Conservation (phyloP, 1,140 invertebrate genomes). For the Rhagoletis zephyria region DNA sequence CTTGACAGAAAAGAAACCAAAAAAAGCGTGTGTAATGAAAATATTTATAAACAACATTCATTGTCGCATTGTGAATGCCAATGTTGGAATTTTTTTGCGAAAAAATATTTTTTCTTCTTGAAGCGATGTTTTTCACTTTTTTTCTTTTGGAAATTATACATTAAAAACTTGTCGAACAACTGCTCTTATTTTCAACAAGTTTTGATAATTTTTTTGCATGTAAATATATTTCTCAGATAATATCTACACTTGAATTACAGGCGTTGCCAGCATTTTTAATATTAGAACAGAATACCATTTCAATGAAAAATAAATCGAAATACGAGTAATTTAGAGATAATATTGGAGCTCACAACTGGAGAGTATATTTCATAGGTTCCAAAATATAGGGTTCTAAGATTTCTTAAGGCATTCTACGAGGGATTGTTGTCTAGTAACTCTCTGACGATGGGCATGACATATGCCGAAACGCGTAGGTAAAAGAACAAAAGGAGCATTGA, state of each 20-base stretch:
- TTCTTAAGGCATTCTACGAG: too few species aligned
- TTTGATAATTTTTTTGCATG: neutral
- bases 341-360: too few species aligned
- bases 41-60: neutral
- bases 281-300: too few species aligned
- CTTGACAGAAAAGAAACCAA: neutral
- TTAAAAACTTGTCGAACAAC: neutral
- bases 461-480: too few species aligned
- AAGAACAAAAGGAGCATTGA: too few species aligned
- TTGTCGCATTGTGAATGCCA: conserved; percentile 17
- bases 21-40: neutral
- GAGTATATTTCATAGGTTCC: too few species aligned
- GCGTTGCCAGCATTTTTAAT: too few species aligned
- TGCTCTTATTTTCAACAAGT: conserved; percentile 29
- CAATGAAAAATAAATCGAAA: too few species aligned
- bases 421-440: too few species aligned
- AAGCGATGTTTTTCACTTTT: neutral
- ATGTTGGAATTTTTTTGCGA: neutral
- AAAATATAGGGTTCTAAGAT: too few species aligned
- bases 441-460: too few species aligned
- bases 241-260: neutral
- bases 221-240: neutral
- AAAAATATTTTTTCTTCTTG: neutral
- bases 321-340: too few species aligned
- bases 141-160: neutral